Conservation (phyloP, 1,140 invertebrate species). For the Riptortus pedestris region DNA sequence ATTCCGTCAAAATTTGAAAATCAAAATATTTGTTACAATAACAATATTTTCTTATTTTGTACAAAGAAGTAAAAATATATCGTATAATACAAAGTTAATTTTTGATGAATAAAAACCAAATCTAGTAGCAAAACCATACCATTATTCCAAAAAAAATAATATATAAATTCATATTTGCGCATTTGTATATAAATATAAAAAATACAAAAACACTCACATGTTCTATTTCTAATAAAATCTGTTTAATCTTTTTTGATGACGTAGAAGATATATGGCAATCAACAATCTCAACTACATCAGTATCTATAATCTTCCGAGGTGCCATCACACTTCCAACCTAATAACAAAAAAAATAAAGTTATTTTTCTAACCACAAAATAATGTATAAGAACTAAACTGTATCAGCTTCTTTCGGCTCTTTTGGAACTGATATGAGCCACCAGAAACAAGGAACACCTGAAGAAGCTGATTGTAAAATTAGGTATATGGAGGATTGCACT, state of each 20-base stretch:
- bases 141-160: neutral
- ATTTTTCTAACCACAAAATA: neutral
- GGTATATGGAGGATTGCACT: too few species aligned
- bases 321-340: constrained; percentile 27
- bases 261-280: constrained; percentile 5
- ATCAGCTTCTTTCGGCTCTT: neutral
- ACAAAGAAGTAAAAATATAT: neutral
- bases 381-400: neutral
- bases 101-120: neutral
- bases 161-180: neutral
- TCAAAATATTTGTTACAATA: too few species aligned
- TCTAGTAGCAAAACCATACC: neutral
- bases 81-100: neutral
- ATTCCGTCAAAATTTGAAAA: too few species aligned
- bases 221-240: constrained; percentile 27
- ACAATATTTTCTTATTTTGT: too few species aligned
- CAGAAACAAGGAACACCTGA: too few species aligned
- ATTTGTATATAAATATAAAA: neutral
- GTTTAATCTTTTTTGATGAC: constrained; percentile 23
- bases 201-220: constrained; percentile 17
- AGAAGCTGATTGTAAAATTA: too few species aligned
- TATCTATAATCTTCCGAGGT: constrained; percentile 27
- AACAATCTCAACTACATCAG: constrained; percentile 25
- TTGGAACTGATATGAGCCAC: too few species aligned
- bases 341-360: neutral